Percentiles rank a stretch among this genome's conserved stretches.
Evolutionary conservation across 2,888 invertebrate species (phyloP).

Genomic region (Chrysolina oricalcia): DNA sequence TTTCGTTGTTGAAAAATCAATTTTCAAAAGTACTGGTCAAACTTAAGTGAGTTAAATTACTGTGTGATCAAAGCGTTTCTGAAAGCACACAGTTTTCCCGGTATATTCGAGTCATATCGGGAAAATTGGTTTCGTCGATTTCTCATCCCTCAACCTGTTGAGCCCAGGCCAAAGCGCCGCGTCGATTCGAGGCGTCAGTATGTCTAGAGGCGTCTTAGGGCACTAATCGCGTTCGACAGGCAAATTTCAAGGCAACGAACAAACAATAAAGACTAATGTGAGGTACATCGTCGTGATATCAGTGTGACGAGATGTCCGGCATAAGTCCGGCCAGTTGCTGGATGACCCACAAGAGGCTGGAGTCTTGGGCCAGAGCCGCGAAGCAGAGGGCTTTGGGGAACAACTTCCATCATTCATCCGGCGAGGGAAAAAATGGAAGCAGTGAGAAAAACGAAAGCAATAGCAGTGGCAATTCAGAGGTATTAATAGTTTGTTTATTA

Average conservation of each 20-base stretch:
- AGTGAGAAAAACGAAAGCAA: slow-evolving; percentile 72
- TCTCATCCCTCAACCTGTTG: slow-evolving; percentile 68
- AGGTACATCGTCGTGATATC: slow-evolving; percentile 20
- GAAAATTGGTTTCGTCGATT: slow-evolving; percentile 33
- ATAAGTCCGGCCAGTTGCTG: slow-evolving; percentile 84
- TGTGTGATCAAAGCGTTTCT: slow-evolving; percentile 4
- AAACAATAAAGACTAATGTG: slow-evolving; percentile 27
- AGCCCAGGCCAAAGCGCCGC: slow-evolving; percentile 62
- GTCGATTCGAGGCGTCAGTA: slow-evolving; percentile 48
- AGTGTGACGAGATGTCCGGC: slow-evolving; percentile 69
- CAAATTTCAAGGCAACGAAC: slow-evolving; percentile 36
- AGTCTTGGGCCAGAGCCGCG: slow-evolving; percentile 85
- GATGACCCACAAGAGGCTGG: slow-evolving; percentile 84
- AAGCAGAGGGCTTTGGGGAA: slow-evolving; percentile 77
- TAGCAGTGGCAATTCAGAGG: slow-evolving; percentile 69
- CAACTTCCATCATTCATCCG: slow-evolving; percentile 54
- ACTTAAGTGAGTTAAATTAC: too few relatives aligned
- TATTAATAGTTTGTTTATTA: slow-evolving; percentile 50
- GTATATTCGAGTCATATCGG: not conserved
- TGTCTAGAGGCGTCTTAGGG: slow-evolving; percentile 38
- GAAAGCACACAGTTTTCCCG: not conserved
- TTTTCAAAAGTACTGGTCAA: too few relatives aligned
- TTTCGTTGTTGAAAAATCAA: too few relatives aligned
- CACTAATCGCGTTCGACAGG: slow-evolving; percentile 22
- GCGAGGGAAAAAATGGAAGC: slow-evolving; percentile 70